Base-by-base conservation (phyloP, 2,113 vertebrate species). In the Atlantisia rogersi region DNA sequence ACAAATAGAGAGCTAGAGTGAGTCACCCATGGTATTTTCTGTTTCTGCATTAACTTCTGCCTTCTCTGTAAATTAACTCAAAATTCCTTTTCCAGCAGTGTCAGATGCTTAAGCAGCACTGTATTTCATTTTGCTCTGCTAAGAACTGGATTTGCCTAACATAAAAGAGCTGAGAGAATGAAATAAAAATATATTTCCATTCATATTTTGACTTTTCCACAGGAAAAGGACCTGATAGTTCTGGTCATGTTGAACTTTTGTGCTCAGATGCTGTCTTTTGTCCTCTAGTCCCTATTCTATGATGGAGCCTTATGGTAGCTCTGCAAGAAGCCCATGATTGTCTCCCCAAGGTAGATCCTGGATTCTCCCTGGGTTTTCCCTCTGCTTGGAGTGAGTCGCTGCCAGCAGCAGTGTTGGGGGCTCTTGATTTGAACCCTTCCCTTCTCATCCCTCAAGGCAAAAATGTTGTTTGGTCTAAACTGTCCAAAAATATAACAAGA, bases 231-330 rank as follows among this genome's bases (percentile, higher is more conserved):
- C 37, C 11, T 5, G 28, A n/a, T 28, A 3, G 29, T 79, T 52
- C 22, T 39, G 32, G 13, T 50, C 0, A 0, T 25, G 37, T 28
- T 53, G 86, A 69, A 11, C 25, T 53, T 37, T 8, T 15, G 11
- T 48, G 2, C 59, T 77, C 19, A 0, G 37, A 12, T 14, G 2
- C 10, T 52, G 1, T 6, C 56, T 37, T 29, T 31, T 18, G 8
- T 11, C 48, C 50, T 48, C 25, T 10, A 1, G 37, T 17, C 25
- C 39, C 22, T 21, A 2, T 12, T 65, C 15, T 7, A 3, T 0
- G 20, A 2, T 10, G 42, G 44, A 70, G 37, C 20, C 63, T 24
- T 4, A 1, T 1, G 55, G 68, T 26, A 25, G 53, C 48, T 20
- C 59, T 15, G 53, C 3, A 6, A 13, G 58, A 52, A 60, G 21